A percentile compares a stretch with the other conserved stretches of the same genome.
These are phyloP conservation scores for Heliconius sara DNA, from an alignment of 2,888 invertebrate genomes.

Conservation along the genomic window DNA sequence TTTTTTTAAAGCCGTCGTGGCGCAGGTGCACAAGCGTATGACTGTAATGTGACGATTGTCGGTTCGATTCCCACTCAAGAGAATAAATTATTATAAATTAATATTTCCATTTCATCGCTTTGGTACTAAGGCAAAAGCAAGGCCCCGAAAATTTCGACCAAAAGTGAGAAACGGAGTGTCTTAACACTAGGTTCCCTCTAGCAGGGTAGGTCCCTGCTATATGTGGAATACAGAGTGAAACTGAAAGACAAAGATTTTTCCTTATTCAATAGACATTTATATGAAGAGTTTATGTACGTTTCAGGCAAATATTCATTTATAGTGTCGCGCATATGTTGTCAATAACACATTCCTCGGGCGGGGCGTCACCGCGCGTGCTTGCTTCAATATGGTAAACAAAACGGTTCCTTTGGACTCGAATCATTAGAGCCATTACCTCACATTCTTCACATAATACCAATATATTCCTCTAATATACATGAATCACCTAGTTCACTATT, in stretches of 20 bases:
- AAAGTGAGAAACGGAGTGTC: too few relatives aligned
- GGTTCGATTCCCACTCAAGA: too few relatives aligned
- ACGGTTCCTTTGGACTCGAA: constrained; percentile 35
- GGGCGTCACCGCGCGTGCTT: constrained; percentile 38
- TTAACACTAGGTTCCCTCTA: neutral
- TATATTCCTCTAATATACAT: constrained; percentile 30
- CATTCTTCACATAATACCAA: constrained; percentile 31
- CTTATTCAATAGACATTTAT: neutral
- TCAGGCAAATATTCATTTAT: constrained; percentile 27
- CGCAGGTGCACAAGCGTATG: too few relatives aligned
- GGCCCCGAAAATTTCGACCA: too few relatives aligned
- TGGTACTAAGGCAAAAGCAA: too few relatives aligned
- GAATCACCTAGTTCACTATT: constrained; percentile 4
- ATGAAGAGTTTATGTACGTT: neutral
- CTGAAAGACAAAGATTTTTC: neutral
- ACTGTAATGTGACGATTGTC: too few relatives aligned
- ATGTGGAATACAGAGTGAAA: neutral
- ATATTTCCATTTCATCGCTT: too few relatives aligned
- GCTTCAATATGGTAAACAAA: constrained; percentile 40
- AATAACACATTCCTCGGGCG: constrained; percentile 42
- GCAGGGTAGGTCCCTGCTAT: too few relatives aligned
- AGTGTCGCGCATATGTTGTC: constrained; percentile 36
- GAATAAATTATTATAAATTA: too few relatives aligned
- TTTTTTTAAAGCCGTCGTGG: too few relatives aligned
- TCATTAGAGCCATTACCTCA: constrained; percentile 34